Evolutionary conservation across 2,888 invertebrate species (phyloP).

Genomic region (Pogonocherus hispidulus): DNA sequence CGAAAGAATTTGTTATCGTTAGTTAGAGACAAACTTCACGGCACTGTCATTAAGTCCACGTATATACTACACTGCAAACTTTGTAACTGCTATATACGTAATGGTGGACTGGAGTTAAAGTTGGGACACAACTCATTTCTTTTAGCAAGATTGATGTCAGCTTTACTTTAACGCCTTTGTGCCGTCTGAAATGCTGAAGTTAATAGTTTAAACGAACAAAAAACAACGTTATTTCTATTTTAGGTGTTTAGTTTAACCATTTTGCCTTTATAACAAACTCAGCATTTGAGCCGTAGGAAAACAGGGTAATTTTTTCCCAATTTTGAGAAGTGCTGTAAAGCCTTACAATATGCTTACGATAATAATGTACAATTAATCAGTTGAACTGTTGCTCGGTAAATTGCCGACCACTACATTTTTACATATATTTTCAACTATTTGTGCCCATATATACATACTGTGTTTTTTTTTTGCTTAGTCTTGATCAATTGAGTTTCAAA

Average conservation of each 20-base stretch:
- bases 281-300: too few species aligned
- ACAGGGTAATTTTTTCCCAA: too few species aligned
- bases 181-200: not conserved
- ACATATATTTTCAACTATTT: too few species aligned
- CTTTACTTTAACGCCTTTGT: not conserved
- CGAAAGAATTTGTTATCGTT: slow-evolving; percentile 58
- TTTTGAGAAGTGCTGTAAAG: too few species aligned
- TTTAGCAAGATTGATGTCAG: not conserved
- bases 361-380: too few species aligned
- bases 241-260: not conserved
- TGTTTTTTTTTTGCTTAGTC: too few species aligned
- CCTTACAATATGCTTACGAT: too few species aligned
- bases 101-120: slow-evolving; percentile 5
- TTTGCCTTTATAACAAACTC: not conserved
- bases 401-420: too few species aligned
- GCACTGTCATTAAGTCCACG: slow-evolving; percentile 44
- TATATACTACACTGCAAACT: slow-evolving; percentile 21
- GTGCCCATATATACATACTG: too few species aligned
- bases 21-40: slow-evolving; percentile 42
- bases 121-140: not conserved
- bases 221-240: not conserved
- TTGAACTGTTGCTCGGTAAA: too few species aligned
- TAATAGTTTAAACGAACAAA: not conserved
- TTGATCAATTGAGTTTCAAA: too few species aligned
- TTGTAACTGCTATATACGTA: slow-evolving; percentile 18